Conservation (phyloP, 64 coral and sea anemone genomes). For the Stichodactyla helianthus region DNA sequence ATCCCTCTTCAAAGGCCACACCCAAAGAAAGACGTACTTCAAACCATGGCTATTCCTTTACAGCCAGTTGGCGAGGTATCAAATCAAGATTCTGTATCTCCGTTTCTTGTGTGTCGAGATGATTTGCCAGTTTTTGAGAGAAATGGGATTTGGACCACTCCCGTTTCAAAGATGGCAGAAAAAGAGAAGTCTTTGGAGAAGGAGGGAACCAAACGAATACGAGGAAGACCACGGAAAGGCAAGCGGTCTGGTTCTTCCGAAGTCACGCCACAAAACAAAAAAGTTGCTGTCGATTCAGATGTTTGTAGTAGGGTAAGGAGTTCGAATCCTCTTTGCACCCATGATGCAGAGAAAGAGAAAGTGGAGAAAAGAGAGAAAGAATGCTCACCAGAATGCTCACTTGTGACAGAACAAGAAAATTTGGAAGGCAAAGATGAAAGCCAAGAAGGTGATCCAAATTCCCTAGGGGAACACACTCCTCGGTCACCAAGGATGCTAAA, state of each 20-base stretch:
- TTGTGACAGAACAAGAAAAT: no score
- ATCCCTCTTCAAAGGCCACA: neutral
- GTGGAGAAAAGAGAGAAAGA: neutral
- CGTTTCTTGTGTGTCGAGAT: neutral
- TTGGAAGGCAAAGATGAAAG: no score
- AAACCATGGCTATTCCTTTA: neutral
- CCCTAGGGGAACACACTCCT: neutral
- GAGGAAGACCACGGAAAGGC: neutral
- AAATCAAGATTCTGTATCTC: neutral
- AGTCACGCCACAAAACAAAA: no score
- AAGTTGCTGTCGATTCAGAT: no score
- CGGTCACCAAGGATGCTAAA: neutral
- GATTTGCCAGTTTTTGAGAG: neutral
- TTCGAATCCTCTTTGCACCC: neutral
- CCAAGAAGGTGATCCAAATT: neutral
- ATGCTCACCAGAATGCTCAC: no score
- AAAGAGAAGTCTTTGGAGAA: neutral
- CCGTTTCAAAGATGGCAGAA: neutral
- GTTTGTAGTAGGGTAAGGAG: neutral
- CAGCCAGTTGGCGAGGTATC: neutral
- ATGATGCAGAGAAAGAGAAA: neutral
- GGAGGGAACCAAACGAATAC: neutral
- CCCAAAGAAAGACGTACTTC: neutral
- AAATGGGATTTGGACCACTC: neutral
- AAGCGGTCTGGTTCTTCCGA: neutral